These are phyloP conservation scores for Malurus leucopterus DNA, from an alignment of 2,797 vertebrate species.

Conservation along the genomic window DNA sequence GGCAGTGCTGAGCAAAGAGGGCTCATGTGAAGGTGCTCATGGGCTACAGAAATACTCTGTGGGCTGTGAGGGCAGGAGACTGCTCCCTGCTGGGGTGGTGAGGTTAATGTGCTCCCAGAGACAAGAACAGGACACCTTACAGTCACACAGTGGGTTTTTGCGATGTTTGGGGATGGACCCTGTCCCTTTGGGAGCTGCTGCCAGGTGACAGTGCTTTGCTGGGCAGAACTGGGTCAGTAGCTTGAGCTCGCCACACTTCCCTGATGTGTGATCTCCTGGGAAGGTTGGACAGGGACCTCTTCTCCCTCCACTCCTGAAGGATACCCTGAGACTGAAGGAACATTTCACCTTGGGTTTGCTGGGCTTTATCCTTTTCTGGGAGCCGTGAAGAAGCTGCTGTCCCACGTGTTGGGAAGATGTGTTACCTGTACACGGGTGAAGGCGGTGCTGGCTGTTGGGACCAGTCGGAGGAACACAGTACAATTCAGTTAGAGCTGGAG, in stretches of 20 bases:
- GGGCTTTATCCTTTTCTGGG: not conserved
- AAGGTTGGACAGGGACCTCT: not conserved
- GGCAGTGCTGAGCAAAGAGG: not conserved
- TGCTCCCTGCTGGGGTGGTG: not conserved
- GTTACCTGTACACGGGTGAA: rapidly evolving
- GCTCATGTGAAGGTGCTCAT: not conserved
- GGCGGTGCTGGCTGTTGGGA: not conserved
- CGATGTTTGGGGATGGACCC: not conserved
- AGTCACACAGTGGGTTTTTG: rapidly evolving
- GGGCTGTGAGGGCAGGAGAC: not conserved
- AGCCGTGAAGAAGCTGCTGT: not conserved
- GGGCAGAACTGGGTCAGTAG: not conserved
- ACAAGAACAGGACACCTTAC: not conserved
- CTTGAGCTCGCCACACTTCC: not conserved
- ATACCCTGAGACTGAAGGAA: not conserved
- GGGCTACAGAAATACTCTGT: not conserved
- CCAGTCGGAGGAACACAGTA: not conserved
- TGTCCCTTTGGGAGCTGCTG: not conserved
- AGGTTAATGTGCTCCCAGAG: not conserved
- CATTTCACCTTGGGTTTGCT: not conserved
- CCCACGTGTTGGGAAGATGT: rapidly evolving
- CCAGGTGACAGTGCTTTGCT: not conserved
- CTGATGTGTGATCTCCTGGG: not conserved
- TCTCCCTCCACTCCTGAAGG: not conserved
- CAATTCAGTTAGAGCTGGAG: not conserved